Percentiles rank a stretch among this genome's conserved stretches.
Evolutionary conservation across 2,797 vertebrate species (phyloP).

Genomic region (Dicrostonyx torquatus): DNA sequence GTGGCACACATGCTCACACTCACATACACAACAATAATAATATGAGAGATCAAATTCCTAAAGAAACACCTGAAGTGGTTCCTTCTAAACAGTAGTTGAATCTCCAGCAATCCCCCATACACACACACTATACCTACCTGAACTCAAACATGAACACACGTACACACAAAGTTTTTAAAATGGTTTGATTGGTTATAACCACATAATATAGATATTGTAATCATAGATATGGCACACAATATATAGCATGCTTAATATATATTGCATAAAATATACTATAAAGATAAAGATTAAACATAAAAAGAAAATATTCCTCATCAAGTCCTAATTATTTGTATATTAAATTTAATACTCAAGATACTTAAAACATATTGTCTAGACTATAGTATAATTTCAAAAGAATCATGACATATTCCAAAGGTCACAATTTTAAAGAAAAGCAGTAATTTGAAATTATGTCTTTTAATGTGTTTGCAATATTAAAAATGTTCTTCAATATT

Average conservation of each 20-base stretch:
- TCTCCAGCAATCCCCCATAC: background rate
- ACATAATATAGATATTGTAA: background rate
- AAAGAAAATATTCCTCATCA: slow-evolving; percentile 36
- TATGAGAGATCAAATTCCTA: background rate
- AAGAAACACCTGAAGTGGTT: slow-evolving; percentile 14
- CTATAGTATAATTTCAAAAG: slow-evolving; percentile 42
- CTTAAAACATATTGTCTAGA: background rate
- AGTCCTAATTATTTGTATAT: background rate
- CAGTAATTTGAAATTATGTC: background rate
- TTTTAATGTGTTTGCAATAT: slow-evolving; percentile 16
- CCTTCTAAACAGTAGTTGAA: background rate
- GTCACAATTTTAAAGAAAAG: slow-evolving; percentile 21
- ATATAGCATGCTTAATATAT: background rate
- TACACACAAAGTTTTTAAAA: slow-evolving; percentile 17
- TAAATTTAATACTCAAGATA: slow-evolving; percentile 32
- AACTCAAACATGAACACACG: background rate
- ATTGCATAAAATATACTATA: slow-evolving; percentile 6
- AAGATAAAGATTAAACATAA: slow-evolving; percentile 43
- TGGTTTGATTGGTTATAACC: background rate
- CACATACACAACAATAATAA: background rate
- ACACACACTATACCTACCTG: background rate
- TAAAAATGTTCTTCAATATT: background rate
- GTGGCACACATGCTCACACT: background rate
- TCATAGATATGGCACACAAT: background rate
- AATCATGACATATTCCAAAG: background rate